phyloP scores from a whole-genome alignment of 2,113 vertebrate species.

The Pantherophis guttatus region DNA sequence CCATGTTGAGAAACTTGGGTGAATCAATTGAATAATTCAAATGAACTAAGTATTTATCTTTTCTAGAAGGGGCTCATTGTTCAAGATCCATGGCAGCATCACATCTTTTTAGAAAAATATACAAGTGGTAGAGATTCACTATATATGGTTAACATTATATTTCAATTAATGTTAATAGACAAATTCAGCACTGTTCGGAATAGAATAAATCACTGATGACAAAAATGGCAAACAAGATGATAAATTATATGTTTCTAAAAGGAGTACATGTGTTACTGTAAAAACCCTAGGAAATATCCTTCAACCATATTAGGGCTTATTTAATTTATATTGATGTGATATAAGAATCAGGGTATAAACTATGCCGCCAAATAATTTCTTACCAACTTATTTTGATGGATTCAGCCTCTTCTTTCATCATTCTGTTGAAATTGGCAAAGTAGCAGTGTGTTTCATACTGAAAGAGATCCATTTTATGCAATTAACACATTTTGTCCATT shows the following conservation, averaged over 20 bases:
- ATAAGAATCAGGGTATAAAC: not conserved
- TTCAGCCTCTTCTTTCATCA: not conserved
- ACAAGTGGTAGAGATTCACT: not conserved
- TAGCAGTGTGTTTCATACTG: not conserved
- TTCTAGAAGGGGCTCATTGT: not conserved
- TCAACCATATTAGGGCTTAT: not conserved
- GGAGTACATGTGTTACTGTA: not conserved
- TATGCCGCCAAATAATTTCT: not conserved
- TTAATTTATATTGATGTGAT: not conserved
- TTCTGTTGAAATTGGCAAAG: not conserved
- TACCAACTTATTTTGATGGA: not conserved
- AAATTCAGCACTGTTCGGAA: not conserved
- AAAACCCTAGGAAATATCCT: not conserved
- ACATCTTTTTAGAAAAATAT: not conserved
- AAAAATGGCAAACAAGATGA: not conserved
- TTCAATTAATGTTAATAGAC: not conserved
- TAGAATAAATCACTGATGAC: not conserved
- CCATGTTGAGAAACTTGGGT: not conserved
- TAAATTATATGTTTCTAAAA: not conserved
- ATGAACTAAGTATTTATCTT: not conserved
- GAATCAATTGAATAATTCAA: not conserved
- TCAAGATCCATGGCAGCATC: not conserved
- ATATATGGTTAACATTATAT: not conserved
- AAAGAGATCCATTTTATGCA: not conserved
- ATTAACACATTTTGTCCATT: not conserved